Evolutionary conservation across 37 sponge, comb jelly and placozoan species (phyloP).

Genomic region (Tethya wilhelma): DNA sequence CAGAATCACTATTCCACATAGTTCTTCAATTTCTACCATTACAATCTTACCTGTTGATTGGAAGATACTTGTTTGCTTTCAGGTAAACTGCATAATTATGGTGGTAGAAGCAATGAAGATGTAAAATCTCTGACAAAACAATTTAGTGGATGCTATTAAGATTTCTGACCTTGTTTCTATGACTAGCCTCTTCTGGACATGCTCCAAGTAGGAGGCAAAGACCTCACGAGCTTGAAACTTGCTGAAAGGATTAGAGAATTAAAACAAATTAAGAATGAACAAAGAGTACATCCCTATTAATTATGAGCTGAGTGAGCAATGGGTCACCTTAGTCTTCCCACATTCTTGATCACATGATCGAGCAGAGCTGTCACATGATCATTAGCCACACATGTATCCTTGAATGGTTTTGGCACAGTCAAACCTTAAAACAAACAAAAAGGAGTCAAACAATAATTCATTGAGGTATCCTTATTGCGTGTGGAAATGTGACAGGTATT

Average conservation of each 20-base stretch:
- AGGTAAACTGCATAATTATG: no score
- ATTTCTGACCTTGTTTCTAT: slow-evolving; percentile 36
- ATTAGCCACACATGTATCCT: no score
- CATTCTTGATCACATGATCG: background rate
- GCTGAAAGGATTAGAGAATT: background rate
- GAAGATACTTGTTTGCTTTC: no score
- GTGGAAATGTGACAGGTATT: no score
- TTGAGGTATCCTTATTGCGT: no score
- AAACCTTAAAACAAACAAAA: background rate
- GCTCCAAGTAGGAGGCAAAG: slow-evolving; percentile 45
- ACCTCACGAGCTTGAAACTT: slow-evolving; percentile 37
- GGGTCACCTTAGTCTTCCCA: background rate
- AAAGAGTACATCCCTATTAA: background rate
- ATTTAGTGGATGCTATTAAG: background rate
- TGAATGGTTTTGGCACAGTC: no score
- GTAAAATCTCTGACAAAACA: background rate
- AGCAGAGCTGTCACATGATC: background rate
- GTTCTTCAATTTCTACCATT: background rate
- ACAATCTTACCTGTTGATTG: no score
- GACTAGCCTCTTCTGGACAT: slow-evolving; percentile 39
- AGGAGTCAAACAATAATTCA: background rate
- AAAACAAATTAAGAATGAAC: no score
- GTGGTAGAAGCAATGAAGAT: background rate
- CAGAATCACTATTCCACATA: no score
- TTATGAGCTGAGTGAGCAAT: background rate